Evolutionary conservation across 2,113 vertebrate genomes (phyloP), one percentile per base, ranked within the genome.

Genomic region (Prionailurus viverrinus): DNA sequence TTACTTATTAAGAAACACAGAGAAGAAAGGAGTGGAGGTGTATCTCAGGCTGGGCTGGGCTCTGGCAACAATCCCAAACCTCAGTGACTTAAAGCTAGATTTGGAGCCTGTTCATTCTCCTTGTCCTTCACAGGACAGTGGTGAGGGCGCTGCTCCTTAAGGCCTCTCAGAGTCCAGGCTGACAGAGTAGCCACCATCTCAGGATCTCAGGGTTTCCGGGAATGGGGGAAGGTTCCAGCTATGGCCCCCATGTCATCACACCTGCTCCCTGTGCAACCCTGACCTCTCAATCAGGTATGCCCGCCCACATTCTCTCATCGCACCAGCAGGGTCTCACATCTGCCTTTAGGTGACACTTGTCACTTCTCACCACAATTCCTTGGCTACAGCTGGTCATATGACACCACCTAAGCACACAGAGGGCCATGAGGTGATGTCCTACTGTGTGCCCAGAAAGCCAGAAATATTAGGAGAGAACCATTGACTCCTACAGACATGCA

Each of bases 231-330:
- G n/a, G 33, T 55, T 65, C 27, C 0, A 58, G 74, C 11, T 16
- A 31, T 6, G 33, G 16, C 39, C 15, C 41, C 2, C 3, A 1
- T 11, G 23, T 33, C 69, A 63, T 27, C 8, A 25, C 18, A 63
- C 21, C 36, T 5, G 19, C 41, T 5, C 1, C 23, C n/a, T 45
- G 39, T 39, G 29, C 21, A 7, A 1, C 7, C 1, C 3, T 11
- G 31, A 31, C 63, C 21, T 66, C 18, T 12, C 1, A 2, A 51
- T 1, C 41, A 41, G 29, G 19, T 13, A 0, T n/a, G 79, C 27
- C 27, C 31, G n/a, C 25, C 16, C 19, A 0, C 3, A 15, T 18
- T 91, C 53, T n/a, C 1, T 10, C 63, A 27, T 45, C 29, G n/a
- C 15, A 61, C 14, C 41, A 45, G 78, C 83, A 27, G n/a, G 27